Evolutionary conservation across 1,140 invertebrate genomes (phyloP).

Genomic region (Hylaeus anthracinus): DNA sequence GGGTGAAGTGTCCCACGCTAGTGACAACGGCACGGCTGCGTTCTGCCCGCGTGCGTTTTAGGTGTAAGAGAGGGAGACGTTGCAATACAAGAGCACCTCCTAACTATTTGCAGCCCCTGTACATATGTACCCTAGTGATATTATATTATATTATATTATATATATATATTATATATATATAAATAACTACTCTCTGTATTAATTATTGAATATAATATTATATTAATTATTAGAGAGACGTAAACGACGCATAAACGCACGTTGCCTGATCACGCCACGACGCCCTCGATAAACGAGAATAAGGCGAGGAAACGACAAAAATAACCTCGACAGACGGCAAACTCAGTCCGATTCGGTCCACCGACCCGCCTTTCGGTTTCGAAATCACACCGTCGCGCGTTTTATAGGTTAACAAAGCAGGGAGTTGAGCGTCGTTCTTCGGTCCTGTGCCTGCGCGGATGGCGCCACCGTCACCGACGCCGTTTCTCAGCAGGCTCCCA

Average conservation of each 20-base stretch:
- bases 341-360: conserved; percentile 25
- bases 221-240: conserved; percentile 73
- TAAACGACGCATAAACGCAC: conserved; percentile 66
- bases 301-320: conserved; percentile 7
- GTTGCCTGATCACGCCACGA: conserved; percentile 57
- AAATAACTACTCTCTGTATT: conserved; percentile 77
- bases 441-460: not conserved
- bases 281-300: conserved; percentile 9
- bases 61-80: conserved; percentile 59
- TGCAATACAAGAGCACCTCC: conserved; percentile 75
- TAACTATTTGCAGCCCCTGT: conserved; percentile 76
- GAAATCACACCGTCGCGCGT: conserved; percentile 12
- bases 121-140: conserved; percentile 81
- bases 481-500: not conserved
- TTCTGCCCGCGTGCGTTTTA: conserved; percentile 42
- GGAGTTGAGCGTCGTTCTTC: not conserved
- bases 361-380: not conserved
- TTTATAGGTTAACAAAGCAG: not conserved
- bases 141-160: conserved; percentile 75
- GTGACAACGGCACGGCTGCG: not conserved
- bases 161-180: conserved; percentile 75
- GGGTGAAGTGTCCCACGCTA: too few species aligned
- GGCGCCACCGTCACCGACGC: not conserved
- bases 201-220: conserved; percentile 79
- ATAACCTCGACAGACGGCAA: conserved; percentile 13